A percentile compares a stretch with the other conserved stretches of the same genome.
These are phyloP conservation scores for Manis pentadactyla DNA, from an alignment of 2,797 vertebrate species.

Conservation along the genomic window DNA sequence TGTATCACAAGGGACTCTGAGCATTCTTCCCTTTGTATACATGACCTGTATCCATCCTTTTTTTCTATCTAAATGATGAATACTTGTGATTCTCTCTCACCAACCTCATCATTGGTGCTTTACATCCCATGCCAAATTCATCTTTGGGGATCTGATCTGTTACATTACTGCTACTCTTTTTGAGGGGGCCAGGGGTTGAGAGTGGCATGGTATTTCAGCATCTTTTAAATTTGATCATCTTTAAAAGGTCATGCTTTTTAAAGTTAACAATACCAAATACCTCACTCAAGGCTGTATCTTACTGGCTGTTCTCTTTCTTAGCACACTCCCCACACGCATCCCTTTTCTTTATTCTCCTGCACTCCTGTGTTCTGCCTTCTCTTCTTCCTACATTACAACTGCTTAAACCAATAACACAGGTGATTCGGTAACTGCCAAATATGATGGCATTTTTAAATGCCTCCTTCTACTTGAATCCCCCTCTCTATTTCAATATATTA, in stretches of 20 bases:
- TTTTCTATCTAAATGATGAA: background rate
- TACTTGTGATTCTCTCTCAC: fast-evolving
- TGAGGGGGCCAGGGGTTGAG: fast-evolving
- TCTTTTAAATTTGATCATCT: background rate
- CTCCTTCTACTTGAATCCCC: background rate
- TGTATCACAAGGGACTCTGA: fast-evolving
- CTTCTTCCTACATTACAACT: background rate
- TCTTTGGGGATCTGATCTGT: background rate
- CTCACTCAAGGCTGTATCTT: background rate
- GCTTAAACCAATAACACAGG: background rate
- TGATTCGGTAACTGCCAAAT: background rate
- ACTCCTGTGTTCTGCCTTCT: background rate
- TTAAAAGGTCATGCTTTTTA: background rate
- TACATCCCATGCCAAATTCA: background rate
- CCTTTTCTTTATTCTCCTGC: background rate
- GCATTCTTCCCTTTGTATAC: background rate
- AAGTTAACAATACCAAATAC: background rate
- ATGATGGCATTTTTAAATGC: background rate
- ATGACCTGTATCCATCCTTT: background rate
- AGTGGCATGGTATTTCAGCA: fast-evolving
- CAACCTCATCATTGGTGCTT: background rate
- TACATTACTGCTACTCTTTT: background rate
- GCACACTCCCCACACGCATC: fast-evolving
- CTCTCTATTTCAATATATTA: background rate
- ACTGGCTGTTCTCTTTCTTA: background rate